phyloP scores from a whole-genome alignment of 1,140 invertebrate genomes.

The Heliothis virescens region DNA sequence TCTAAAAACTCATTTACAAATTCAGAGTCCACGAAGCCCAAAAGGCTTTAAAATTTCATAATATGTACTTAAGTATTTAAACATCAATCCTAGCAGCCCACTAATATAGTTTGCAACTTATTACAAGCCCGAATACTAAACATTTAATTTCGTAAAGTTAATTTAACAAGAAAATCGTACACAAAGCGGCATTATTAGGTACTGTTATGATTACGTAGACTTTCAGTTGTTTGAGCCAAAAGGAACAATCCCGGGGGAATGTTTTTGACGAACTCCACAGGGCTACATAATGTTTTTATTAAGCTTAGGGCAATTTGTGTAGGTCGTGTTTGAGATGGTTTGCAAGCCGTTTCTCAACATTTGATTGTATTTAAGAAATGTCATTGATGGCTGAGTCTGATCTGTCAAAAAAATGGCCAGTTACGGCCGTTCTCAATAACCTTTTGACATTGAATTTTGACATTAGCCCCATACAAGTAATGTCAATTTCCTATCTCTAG shows the following conservation, averaged over 20 bases:
- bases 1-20: not conserved
- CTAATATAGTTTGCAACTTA: not conserved
- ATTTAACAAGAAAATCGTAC: conserved; percentile 43
- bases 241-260: conserved; percentile 27
- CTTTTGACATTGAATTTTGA: too few relatives aligned
- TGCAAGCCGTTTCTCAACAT: conserved; percentile 6
- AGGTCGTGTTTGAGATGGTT: not conserved
- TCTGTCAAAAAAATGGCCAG: not conserved
- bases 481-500: too few relatives aligned
- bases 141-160: conserved; percentile 33
- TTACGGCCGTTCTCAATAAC: too few relatives aligned
- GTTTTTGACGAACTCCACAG: conserved; percentile 31
- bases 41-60: conserved; percentile 3
- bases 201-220: conserved; percentile 24
- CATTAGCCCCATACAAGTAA: too few relatives aligned
- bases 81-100: conserved; percentile 9
- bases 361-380: conserved; percentile 19
- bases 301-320: conserved; percentile 31
- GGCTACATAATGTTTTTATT: conserved; percentile 41
- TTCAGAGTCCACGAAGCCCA: not conserved
- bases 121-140: conserved; percentile 12
- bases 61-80: conserved; percentile 12
- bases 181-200: conserved; percentile 38
- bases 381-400: conserved; percentile 10
- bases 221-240: conserved; percentile 26